Conservation (phyloP, 1,140 invertebrate genomes). For the Ostrea denselamellosa region DNA sequence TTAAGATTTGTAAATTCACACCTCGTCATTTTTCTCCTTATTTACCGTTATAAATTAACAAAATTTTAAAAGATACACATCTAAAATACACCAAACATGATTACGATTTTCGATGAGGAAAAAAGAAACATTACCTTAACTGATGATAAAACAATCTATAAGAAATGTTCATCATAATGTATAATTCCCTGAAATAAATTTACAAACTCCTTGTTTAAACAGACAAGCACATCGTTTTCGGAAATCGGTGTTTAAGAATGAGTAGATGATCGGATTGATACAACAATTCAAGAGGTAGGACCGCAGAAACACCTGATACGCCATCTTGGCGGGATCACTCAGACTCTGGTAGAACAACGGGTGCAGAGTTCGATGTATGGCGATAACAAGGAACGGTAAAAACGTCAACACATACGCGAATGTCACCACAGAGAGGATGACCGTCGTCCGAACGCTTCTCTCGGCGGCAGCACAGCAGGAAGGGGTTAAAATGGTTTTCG, state of each 20-base stretch:
- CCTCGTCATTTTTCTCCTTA: too few relatives aligned
- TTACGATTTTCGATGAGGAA: neutral
- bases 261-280: slow-evolving; percentile 70
- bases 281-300: slow-evolving; percentile 71
- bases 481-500: neutral
- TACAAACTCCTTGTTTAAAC: slow-evolving; percentile 44
- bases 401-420: slow-evolving; percentile 54
- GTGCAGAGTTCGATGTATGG: slow-evolving; percentile 49
- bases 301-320: slow-evolving; percentile 64
- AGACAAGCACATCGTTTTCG: slow-evolving; percentile 56
- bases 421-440: slow-evolving; percentile 54
- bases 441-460: slow-evolving; percentile 54
- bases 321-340: slow-evolving; percentile 45
- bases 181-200: slow-evolving; percentile 33
- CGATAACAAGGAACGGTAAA: slow-evolving; percentile 55
- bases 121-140: neutral
- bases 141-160: slow-evolving; percentile 21
- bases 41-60: too few relatives aligned
- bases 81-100: too few relatives aligned
- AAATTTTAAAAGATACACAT: too few relatives aligned
- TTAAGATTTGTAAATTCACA: too few relatives aligned
- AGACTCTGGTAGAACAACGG: slow-evolving; percentile 49
- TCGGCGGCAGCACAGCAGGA: slow-evolving; percentile 1
- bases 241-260: slow-evolving; percentile 66
- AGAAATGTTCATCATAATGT: neutral